A percentile compares a stretch with the other conserved stretches of the same genome.
Evolutionary conservation across 2,113 vertebrate species (phyloP).

Genomic region (Apodemus sylvaticus): DNA sequence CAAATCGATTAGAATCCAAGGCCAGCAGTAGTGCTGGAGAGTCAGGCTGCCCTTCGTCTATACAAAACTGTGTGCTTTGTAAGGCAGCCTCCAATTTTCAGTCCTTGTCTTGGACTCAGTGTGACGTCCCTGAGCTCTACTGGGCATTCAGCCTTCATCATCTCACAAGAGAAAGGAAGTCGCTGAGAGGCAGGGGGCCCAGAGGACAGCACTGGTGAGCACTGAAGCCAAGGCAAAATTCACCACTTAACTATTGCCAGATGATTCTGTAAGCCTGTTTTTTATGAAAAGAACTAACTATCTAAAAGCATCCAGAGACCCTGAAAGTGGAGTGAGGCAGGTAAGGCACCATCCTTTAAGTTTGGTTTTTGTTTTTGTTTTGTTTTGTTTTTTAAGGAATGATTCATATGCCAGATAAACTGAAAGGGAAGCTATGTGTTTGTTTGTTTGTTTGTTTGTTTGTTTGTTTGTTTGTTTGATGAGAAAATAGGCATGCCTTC

Average conservation of each 20-base stretch:
- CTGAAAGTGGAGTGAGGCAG: neutral
- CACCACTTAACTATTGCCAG: neutral
- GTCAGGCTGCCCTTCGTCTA: neutral
- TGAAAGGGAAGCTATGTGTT: neutral
- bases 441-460: no score
- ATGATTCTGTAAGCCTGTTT: neutral
- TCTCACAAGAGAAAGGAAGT: slow-evolving; percentile 25
- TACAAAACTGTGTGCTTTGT: neutral
- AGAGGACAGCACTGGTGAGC: neutral
- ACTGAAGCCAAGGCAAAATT: neutral
- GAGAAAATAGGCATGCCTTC: neutral
- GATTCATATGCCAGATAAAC: neutral
- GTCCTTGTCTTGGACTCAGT: neutral
- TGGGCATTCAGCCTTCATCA: neutral
- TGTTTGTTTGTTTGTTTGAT: neutral
- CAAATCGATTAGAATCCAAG: neutral
- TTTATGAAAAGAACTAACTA: neutral
- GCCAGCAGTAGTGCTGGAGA: neutral
- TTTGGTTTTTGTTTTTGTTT: no score
- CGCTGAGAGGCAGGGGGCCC: neutral
- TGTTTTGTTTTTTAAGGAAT: neutral
- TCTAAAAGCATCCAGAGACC: neutral
- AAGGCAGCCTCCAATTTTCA: neutral
- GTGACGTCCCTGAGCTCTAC: neutral
- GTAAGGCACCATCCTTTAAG: neutral